These are phyloP conservation scores for Auanema sp. DNA, from an alignment of 2,888 invertebrate genomes.

Conservation along the genomic window DNA sequence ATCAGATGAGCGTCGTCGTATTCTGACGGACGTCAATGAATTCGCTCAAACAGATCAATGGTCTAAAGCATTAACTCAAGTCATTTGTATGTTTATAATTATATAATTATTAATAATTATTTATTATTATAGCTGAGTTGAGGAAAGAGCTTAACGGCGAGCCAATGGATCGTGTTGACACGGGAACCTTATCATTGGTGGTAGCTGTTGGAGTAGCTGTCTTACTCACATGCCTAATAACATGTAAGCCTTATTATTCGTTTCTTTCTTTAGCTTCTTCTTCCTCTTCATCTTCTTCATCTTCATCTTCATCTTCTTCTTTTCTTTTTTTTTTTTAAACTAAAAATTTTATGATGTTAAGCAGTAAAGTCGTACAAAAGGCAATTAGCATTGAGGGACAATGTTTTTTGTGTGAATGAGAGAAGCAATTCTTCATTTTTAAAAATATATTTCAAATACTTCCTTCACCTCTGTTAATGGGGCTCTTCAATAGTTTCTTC, in stretches of 20 bases:
- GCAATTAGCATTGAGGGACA: too few species aligned
- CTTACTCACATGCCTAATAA: conserved; percentile 55
- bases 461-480: background rate
- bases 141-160: conserved; percentile 56
- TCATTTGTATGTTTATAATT: conserved; percentile 49
- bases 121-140: conserved; percentile 48
- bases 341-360: background rate
- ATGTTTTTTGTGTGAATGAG: too few species aligned
- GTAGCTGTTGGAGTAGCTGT: conserved; percentile 59
- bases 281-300: background rate
- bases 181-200: conserved; percentile 58
- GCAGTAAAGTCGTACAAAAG: background rate
- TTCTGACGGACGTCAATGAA: conserved; percentile 55
- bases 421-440: background rate
- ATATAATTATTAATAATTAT: background rate
- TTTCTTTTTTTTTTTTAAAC: conserved; percentile 6
- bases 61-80: conserved; percentile 54
- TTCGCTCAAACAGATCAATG: conserved; percentile 57
- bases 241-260: conserved; percentile 43
- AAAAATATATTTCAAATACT: background rate
- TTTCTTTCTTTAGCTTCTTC: conserved; percentile 6
- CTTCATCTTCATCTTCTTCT: background rate
- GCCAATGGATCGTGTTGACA: conserved; percentile 51
- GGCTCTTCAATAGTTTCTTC: conserved; percentile 4
- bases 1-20: conserved; percentile 51